Base-by-base conservation (phyloP, 2,797 vertebrate genomes). In the Lates japonicus region DNA sequence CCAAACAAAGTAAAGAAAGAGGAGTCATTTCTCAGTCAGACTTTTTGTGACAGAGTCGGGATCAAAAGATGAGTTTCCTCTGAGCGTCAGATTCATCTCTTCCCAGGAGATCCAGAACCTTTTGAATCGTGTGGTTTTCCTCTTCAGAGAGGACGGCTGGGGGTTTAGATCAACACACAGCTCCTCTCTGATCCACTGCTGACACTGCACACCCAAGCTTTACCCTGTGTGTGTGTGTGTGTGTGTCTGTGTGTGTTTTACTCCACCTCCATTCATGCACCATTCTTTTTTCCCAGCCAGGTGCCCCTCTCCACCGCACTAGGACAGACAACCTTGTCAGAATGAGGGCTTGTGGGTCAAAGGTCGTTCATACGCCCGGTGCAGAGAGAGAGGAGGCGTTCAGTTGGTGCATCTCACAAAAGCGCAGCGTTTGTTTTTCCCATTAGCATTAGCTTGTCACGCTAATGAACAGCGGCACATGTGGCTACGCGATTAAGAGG, bases 391-490 rank as follows among this genome's bases (percentile, higher is more conserved):
- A 17, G 16, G 10, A 64, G 79, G 74, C 66, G 6, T 64, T 39
- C 54, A 35, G 63, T 76, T 67, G 78, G 31, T 63, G 42, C 66
- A 7, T 74, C 64, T 74, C 74, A 17, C 73, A 63, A 70, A 87
- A 81, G 67, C 14, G 63, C 81, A 59, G 75, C 79, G 65, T 90
- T 89, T 86, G 87, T 91, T 93, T 92, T 90, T 85, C 20, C 60
- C 87, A 88, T 95, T 88, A 93, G 82, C 83, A 49, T 88, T 82
- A 84, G 69, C 83, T 37, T 14, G 82, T 87, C 84, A 84, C 57
- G 80, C 84, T 91, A 88, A 92, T 84, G 86, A 78, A 51, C 70
- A 60, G 60, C 20, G 64, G 78, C 86, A 87, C 87, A 90, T 90
- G 85, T 90, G 88, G 90, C 75, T 76, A 39, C 86, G 71, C 48